Evolutionary conservation across 2,797 vertebrate species (phyloP).

Genomic region (Microchirus variegatus): DNA sequence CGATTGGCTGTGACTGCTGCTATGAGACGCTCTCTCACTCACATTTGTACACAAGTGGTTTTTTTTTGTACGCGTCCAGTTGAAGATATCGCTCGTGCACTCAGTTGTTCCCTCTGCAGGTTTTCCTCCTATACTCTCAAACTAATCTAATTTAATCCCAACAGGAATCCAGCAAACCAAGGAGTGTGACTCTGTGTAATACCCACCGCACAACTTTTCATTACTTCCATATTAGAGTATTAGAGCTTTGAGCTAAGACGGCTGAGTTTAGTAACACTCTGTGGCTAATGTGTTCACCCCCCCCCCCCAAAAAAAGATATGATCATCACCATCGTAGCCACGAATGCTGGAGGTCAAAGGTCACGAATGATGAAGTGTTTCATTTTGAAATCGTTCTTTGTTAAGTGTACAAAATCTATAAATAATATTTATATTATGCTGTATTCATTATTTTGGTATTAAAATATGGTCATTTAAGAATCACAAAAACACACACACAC

Average conservation of each 20-base stretch:
- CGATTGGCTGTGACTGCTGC: background rate
- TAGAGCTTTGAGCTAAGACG: constrained; percentile 48
- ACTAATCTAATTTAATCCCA: constrained; percentile 69
- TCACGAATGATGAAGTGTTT: too few species aligned
- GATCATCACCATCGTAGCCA: too few species aligned
- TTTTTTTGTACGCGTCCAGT: too few species aligned
- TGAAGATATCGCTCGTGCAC: too few species aligned
- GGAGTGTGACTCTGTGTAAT: constrained; percentile 30
- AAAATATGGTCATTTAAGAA: too few species aligned
- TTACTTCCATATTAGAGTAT: constrained; percentile 72
- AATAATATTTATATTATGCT: too few species aligned
- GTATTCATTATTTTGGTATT: too few species aligned
- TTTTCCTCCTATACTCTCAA: constrained; percentile 5
- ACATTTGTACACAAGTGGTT: too few species aligned
- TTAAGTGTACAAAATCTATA: too few species aligned
- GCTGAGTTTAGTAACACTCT: constrained; percentile 27
- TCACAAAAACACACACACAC: constrained; percentile 2
- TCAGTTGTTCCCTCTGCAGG: constrained; percentile 13
- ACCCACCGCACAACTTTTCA: constrained; percentile 58
- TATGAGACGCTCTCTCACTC: background rate
- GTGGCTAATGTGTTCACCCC: too few species aligned
- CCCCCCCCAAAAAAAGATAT: constrained; percentile 21
- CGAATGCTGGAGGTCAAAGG: too few species aligned
- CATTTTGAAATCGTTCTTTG: too few species aligned
- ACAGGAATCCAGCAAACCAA: constrained; percentile 61